Conservation (phyloP, 2,113 vertebrate species). For the Paramisgurnus dabryanus region DNA sequence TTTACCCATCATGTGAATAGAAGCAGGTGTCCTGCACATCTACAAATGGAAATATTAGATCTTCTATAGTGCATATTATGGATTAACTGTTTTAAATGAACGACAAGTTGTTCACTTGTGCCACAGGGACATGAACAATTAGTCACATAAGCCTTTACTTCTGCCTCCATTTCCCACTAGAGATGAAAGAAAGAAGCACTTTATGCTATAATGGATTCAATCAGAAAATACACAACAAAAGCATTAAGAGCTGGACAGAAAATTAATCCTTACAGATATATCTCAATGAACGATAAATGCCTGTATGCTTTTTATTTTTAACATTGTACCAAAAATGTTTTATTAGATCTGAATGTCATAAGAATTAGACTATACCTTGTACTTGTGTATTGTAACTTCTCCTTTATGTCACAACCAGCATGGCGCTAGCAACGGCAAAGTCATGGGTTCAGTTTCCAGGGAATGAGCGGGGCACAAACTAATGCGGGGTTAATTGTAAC, state of each 20-base stretch:
- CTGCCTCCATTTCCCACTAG: background rate
- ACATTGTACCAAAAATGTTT: constrained; percentile 13
- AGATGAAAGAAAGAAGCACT: background rate
- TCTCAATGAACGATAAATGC: background rate
- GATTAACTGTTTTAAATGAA: background rate
- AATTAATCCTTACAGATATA: background rate
- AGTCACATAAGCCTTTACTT: background rate
- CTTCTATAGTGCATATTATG: background rate
- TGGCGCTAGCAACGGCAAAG: too few relatives aligned
- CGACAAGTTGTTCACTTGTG: background rate
- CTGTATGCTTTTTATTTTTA: background rate
- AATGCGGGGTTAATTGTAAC: too few relatives aligned
- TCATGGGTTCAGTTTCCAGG: too few relatives aligned
- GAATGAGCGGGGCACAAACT: too few relatives aligned
- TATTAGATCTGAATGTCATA: background rate
- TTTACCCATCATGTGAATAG: background rate
- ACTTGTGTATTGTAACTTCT: background rate
- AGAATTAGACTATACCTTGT: background rate
- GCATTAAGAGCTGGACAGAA: background rate
- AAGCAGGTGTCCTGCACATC: background rate
- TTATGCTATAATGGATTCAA: constrained; percentile 1
- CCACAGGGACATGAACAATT: background rate
- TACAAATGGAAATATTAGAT: background rate
- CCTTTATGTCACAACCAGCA: too few relatives aligned
- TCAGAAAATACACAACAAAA: background rate